phyloP scores from a whole-genome alignment of 2,888 invertebrate species.

The Stenotaenia linearis region DNA sequence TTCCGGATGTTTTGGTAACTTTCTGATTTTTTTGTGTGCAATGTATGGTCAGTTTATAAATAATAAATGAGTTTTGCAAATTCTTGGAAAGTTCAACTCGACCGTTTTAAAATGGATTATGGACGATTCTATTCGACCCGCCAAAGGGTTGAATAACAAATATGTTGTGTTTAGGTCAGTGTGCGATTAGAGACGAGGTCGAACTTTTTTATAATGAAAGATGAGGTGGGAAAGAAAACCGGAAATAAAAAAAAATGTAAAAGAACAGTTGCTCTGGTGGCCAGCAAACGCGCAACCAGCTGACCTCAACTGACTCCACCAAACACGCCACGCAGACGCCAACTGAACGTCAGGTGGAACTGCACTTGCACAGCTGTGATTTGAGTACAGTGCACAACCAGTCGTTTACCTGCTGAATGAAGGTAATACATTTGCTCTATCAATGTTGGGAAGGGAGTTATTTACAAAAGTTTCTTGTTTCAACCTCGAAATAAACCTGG shows the following conservation, averaged over 20 bases:
- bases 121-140: neutral
- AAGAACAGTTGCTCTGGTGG: conserved; percentile 21
- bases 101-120: neutral
- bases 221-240: conserved; percentile 26
- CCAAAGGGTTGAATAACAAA: conserved; percentile 1
- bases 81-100: too few relatives aligned
- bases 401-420: conserved; percentile 16
- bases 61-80: neutral
- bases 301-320: conserved; percentile 14
- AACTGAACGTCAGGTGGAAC: neutral
- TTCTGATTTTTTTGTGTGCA: too few relatives aligned
- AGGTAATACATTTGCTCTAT: conserved; percentile 8
- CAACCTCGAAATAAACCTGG: too few relatives aligned
- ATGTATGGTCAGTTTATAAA: too few relatives aligned
- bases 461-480: neutral
- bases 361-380: neutral
- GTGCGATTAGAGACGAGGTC: conserved; percentile 26
- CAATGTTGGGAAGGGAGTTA: neutral
- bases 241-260: conserved; percentile 24
- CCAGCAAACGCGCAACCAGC: conserved; percentile 14
- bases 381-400: neutral
- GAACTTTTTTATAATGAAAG: conserved; percentile 21
- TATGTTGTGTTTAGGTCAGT: conserved; percentile 4
- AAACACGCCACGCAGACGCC: conserved; percentile 17
- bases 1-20: too few relatives aligned